Percentiles rank a stretch among this genome's conserved stretches.
phyloP scores from a whole-genome alignment of 2,113 vertebrate species.

The Otocyon megalotis region DNA sequence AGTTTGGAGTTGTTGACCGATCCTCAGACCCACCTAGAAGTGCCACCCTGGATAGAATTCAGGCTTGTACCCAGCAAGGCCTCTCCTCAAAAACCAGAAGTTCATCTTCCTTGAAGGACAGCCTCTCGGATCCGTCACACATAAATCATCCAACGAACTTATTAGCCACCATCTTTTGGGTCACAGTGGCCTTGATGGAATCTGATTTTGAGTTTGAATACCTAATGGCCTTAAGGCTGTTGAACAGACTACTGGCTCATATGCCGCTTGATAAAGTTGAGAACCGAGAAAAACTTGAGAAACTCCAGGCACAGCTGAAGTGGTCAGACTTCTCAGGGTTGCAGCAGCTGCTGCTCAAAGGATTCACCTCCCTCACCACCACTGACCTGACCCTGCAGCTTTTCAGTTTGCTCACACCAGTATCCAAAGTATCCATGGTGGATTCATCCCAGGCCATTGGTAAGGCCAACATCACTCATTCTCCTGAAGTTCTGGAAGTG shows the following conservation, averaged over 20 bases:
- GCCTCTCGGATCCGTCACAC: slow-evolving; percentile 93
- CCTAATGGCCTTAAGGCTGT: slow-evolving; percentile 95
- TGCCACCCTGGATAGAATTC: slow-evolving; percentile 97
- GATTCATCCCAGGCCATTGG: slow-evolving; percentile 98
- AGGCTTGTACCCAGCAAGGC: slow-evolving; percentile 96
- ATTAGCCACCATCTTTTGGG: slow-evolving; percentile 98
- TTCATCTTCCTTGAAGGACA: slow-evolving; percentile 94
- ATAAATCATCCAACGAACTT: slow-evolving; percentile 96
- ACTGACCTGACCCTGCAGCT: slow-evolving; percentile 97
- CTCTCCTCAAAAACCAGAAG: slow-evolving; percentile 91
- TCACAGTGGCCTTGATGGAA: slow-evolving; percentile 98
- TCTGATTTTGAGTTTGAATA: slow-evolving; percentile 99
- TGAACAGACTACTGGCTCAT: slow-evolving; percentile 95
- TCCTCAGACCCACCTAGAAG: slow-evolving; percentile 95
- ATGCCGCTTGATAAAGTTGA: slow-evolving; percentile 96
- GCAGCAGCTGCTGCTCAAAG: slow-evolving; percentile 97
- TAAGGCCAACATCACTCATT: slow-evolving; percentile 77
- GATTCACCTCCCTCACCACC: slow-evolving; percentile 97
- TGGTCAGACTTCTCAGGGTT: slow-evolving; percentile 98
- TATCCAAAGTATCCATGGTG: slow-evolving; percentile 96
- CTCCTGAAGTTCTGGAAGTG: neutral
- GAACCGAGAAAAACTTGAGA: slow-evolving; percentile 97
- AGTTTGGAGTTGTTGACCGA: slow-evolving; percentile 95
- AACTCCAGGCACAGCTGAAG: slow-evolving; percentile 96
- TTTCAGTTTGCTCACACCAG: slow-evolving; percentile 96